Percentiles rank a stretch among this genome's conserved stretches.
These are phyloP conservation scores for Sebastes hopkinsi DNA, from an alignment of 2,797 vertebrate species.

Conservation along the genomic window DNA sequence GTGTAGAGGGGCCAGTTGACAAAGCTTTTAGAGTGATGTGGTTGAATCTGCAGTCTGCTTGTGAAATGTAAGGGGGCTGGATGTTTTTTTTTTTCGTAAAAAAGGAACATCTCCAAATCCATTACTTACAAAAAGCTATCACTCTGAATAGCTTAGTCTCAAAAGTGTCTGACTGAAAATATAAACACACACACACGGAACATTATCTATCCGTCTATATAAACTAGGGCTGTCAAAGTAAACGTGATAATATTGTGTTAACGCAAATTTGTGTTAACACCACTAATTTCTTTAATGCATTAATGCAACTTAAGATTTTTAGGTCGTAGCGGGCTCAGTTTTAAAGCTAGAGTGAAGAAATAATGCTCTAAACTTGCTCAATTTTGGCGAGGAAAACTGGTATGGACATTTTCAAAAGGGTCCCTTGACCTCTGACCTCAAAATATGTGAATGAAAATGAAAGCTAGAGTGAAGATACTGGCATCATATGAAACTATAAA, in stretches of 20 bases:
- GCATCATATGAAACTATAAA: too few relatives aligned
- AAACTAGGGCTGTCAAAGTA: neutral
- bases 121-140: conserved; percentile 64
- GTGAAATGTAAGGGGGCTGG: conserved; percentile 55
- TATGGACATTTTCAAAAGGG: too few relatives aligned
- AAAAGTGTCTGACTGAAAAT: conserved; percentile 35
- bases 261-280: too few relatives aligned
- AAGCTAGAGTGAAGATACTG: too few relatives aligned
- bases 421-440: too few relatives aligned
- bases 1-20: conserved; percentile 72
- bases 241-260: too few relatives aligned
- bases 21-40: conserved; percentile 80
- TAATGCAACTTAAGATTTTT: too few relatives aligned
- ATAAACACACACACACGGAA: conserved; percentile 1
- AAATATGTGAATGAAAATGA: too few relatives aligned
- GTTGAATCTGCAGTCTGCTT: conserved; percentile 67
- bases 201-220: neutral
- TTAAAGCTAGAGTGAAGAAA: too few relatives aligned
- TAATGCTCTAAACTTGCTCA: too few relatives aligned
- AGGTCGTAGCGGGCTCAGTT: rapidly evolving
- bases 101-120: conserved; percentile 55
- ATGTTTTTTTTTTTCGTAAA: conserved; percentile 26
- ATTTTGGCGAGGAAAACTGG: too few relatives aligned
- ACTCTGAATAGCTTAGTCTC: conserved; percentile 34
- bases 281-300: too few relatives aligned